Evolutionary conservation across 1,140 invertebrate species (phyloP).

Genomic region (Melitaea cinxia): DNA sequence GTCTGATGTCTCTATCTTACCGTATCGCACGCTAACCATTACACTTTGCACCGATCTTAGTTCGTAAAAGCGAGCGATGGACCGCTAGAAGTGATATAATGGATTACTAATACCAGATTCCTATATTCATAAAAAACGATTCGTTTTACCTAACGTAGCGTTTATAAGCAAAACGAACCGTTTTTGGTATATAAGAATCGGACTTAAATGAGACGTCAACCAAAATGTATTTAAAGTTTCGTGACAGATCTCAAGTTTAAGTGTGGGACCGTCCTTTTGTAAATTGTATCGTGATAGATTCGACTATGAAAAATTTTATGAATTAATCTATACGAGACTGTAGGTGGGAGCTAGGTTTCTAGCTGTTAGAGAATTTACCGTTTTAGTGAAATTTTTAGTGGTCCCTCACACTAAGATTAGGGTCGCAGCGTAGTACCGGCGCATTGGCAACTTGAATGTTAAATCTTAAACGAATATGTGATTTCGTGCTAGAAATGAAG

Average conservation of each 20-base stretch:
- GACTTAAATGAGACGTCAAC: slow-evolving; percentile 52
- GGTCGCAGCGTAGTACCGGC: slow-evolving; percentile 56
- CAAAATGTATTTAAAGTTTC: slow-evolving; percentile 54
- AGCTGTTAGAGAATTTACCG: slow-evolving; percentile 71
- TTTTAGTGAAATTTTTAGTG: slow-evolving; percentile 69
- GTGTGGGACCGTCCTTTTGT: slow-evolving; percentile 79
- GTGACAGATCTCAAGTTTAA: slow-evolving; percentile 73
- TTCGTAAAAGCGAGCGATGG: slow-evolving; percentile 43
- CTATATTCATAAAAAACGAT: too few relatives aligned
- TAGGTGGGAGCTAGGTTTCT: slow-evolving; percentile 62
- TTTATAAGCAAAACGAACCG: too few relatives aligned
- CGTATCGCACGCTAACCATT: slow-evolving; percentile 23
- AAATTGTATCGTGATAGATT: slow-evolving; percentile 72
- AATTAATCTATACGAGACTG: slow-evolving; percentile 44
- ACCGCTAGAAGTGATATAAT: slow-evolving; percentile 64
- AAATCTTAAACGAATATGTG: not conserved
- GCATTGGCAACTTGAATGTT: slow-evolving; percentile 66
- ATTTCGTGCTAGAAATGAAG: not conserved
- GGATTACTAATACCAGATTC: too few relatives aligned
- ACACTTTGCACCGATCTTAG: slow-evolving; percentile 13
- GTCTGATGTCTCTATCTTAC: slow-evolving; percentile 15
- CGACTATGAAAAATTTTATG: slow-evolving; percentile 50
- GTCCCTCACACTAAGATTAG: slow-evolving; percentile 69
- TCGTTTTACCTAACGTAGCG: too few relatives aligned
- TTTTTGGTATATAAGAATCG: too few relatives aligned